Conservation (phyloP, 2,888 invertebrate species). For the Euphydryas editha region DNA sequence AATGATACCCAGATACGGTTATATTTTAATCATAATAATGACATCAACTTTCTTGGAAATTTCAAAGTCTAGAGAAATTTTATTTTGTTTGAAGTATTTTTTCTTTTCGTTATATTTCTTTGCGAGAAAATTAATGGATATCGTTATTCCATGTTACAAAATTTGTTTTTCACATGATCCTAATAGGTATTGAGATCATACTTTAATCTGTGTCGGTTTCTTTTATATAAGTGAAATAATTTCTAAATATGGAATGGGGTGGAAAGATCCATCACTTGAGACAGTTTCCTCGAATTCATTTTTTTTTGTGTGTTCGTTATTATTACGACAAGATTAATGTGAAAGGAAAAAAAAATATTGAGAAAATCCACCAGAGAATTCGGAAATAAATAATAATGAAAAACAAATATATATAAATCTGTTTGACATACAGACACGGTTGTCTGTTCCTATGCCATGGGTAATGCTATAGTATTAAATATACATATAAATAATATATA, state of each 20-base stretch:
- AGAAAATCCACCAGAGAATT: not conserved
- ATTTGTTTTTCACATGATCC: too few relatives aligned
- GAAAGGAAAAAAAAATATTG: not conserved
- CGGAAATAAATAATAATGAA: too few relatives aligned
- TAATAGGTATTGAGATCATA: too few relatives aligned
- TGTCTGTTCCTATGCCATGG: too few relatives aligned
- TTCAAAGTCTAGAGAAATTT: not conserved
- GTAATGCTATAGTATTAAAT: too few relatives aligned
- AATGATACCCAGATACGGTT: too few relatives aligned
- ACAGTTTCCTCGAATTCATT: not conserved
- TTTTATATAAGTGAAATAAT: not conserved
- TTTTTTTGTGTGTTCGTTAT: not conserved
- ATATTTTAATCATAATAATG: too few relatives aligned
- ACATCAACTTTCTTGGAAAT: conserved; percentile 1
- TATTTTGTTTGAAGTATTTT: conserved; percentile 3
- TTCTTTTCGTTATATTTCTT: conserved; percentile 3
- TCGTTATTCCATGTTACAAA: too few relatives aligned
- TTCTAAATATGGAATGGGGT: not conserved
- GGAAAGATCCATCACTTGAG: not conserved
- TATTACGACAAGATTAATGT: not conserved
- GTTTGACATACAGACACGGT: too few relatives aligned
- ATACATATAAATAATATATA: too few relatives aligned
- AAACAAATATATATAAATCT: too few relatives aligned
- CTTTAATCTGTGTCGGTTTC: not conserved
- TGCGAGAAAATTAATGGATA: not conserved